Evolutionary conservation across 2,888 invertebrate species (phyloP), one percentile per base, ranked within the genome.

Genomic region (Entomobrya proxima): DNA sequence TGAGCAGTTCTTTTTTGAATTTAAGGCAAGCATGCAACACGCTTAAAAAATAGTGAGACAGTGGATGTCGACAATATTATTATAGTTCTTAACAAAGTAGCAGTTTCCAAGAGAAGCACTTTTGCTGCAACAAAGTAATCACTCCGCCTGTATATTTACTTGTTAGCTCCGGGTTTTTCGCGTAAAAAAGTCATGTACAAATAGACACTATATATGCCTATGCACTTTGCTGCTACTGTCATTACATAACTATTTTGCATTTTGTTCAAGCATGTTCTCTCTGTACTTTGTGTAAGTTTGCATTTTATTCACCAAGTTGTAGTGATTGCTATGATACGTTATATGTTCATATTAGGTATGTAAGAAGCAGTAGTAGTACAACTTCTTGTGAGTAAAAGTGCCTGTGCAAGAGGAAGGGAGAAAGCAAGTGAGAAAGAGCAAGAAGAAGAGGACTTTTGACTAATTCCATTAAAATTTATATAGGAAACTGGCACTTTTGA

Each of bases 401-500:
- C 1, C 24, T 4, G 24, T 40, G 69, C 18, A 24, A 69, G 44
- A 40, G 50, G 7, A 21, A 74, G 30, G 50, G 47, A 50, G 18
- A 11, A 30, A 47, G n/a, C 30, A 52, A 52, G 24, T 32, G 72
- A 30, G 50, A 24, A n/a, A 44, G 55, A 72, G 55, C 7, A 50
- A 47, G 64, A 32, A 47, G 58, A 61, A 52, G 72, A 77, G 32
- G 78, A 47, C 77, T n/a, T 61, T 77, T 40, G 72, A 78, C 82
- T 86, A 86, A 86, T 86, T 86, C 86, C 86, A 86, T 86, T 86
- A 86, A 86, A 81, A 82, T 82, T 77, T 86, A 82, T 86, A 61
- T 61, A 64, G 61, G 55, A 64, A 78, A 64, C 78, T 78, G 52
- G 27, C 86, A 82, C 75, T 47, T 83, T 82, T 78, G 78, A 82